These are phyloP conservation scores for Heliconius hortense DNA, from an alignment of 2,888 invertebrate species.

Conservation along the genomic window DNA sequence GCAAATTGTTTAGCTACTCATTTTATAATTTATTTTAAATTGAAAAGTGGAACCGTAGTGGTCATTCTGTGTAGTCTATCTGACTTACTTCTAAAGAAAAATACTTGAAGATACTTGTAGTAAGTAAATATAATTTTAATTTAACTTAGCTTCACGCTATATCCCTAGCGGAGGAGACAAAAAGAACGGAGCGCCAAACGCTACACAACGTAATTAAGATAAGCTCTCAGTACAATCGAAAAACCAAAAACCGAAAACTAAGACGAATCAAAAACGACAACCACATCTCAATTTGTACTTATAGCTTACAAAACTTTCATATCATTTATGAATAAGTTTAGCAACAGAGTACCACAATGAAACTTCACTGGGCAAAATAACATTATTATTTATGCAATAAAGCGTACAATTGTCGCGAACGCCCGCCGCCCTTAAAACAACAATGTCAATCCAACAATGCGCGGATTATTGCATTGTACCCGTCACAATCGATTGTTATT, in stretches of 20 bases:
- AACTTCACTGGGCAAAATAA: conserved; percentile 73
- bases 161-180: too few species aligned
- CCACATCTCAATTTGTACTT: neutral
- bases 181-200: too few species aligned
- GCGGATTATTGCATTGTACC: conserved; percentile 82
- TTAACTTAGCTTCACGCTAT: too few species aligned
- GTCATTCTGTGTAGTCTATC: neutral
- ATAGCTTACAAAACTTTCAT: conserved; percentile 2
- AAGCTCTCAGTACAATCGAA: neutral
- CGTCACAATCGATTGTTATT: conserved; percentile 73
- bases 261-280: neutral
- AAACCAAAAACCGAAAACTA: neutral
- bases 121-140: too few species aligned
- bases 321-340: conserved; percentile 50
- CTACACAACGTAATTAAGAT: too few species aligned
- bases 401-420: conserved; percentile 77
- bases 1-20: too few species aligned
- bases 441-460: conserved; percentile 81
- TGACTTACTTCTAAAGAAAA: neutral
- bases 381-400: conserved; percentile 82
- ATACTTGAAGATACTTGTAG: neutral
- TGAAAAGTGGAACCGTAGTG: neutral
- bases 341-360: conserved; percentile 69
- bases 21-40: too few species aligned
- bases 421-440: conserved; percentile 81